Evolutionary conservation across 1,140 invertebrate species (phyloP), one percentile per base, ranked within the genome.

Genomic region (Cotesia typhae): DNA sequence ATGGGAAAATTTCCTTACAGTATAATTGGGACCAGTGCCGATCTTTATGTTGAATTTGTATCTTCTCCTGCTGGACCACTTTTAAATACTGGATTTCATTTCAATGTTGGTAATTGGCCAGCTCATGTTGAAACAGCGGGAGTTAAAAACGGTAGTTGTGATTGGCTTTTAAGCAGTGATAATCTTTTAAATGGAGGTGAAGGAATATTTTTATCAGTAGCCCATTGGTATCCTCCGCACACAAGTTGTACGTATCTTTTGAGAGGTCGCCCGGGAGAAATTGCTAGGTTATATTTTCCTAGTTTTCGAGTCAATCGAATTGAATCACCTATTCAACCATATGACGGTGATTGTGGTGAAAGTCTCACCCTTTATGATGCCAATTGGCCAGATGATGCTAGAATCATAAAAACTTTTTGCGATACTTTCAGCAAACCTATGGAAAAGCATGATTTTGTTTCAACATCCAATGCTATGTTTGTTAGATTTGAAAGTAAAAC

Each of bases 1-100:
- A 94, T 96, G 91, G 95, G 95, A 37, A 95, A 96, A 82, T 96
- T 97, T 79, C 95, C 95, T 0, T 96, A 95, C 85, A 96, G 95
- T 73, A 96, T 97, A 77, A 96, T 96, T 76, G 95, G 95, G 4
- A 96, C 95, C 12, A 94, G 94, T 28, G 92, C 94, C 74, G 94
- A 96, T 78, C 88, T 97, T 66, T 95, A 95, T 80, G 94, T 97
- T 2, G 95, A 96, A 83, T 97, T 97, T 81, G 92, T 96, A 20
- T 96, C 93, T 9, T 96, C 95, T 2, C 91, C 94, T 47, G 95
- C 95, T 73, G 93, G 95, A 12, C 95, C 95, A 0, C 84, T 97
- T 10, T 88, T 97, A 9, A 96, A 95, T 82, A 96, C 95, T 0
- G 95, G 95, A 0, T 97, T 97, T 81, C 94, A 96, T 82, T 96